These are phyloP conservation scores for Setipinna tenuifilis DNA, from an alignment of 2,797 vertebrate genomes.

Conservation along the genomic window DNA sequence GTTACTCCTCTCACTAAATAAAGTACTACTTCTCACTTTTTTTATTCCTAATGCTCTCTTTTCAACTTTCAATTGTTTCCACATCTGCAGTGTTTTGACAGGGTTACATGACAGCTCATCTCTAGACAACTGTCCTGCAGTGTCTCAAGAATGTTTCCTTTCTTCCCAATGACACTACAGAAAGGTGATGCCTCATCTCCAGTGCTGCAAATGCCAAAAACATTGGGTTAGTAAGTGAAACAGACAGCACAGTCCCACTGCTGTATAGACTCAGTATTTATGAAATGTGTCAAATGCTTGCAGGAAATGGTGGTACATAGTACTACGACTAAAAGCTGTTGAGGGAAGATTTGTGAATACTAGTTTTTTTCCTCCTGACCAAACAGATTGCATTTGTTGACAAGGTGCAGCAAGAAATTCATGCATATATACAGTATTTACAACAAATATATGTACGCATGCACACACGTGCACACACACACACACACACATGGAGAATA, in stretches of 20 bases:
- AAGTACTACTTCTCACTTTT: background rate
- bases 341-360: slow-evolving; percentile 9
- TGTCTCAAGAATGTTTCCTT: background rate
- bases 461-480: too few relatives aligned
- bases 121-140: background rate
- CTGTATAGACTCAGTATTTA: background rate
- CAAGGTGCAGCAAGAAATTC: background rate
- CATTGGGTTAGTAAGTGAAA: background rate
- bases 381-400: background rate
- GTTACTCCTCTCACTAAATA: background rate
- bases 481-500: background rate
- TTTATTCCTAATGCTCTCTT: background rate
- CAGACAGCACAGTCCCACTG: background rate
- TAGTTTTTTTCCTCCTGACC: background rate
- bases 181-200: background rate
- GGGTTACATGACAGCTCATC: background rate
- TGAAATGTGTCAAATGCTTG: slow-evolving; percentile 6
- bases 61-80: background rate
- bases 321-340: background rate
- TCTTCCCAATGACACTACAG: background rate
- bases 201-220: background rate
- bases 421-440: background rate
- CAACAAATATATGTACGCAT: too few relatives aligned
- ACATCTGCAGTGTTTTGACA: background rate
- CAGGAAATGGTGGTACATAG: background rate